Base-by-base conservation (phyloP, 2,797 vertebrate species). In the Tapera naevia region DNA sequence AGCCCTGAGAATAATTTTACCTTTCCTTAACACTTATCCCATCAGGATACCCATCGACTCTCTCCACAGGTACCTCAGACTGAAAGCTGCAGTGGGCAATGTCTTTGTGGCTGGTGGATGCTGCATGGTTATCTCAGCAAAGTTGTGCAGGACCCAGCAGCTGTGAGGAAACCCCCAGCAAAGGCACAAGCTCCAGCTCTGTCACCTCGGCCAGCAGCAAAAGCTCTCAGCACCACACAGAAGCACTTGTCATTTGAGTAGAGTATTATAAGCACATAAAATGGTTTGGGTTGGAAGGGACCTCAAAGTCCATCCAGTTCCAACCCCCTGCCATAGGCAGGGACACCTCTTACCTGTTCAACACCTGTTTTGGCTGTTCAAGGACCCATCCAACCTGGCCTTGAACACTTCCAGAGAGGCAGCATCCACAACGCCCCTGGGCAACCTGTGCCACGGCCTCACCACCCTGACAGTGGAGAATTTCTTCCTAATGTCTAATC, bases 1-100 rank as follows among this genome's bases (percentile, higher is more conserved):
- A 85, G 16, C n/a, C 33, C 4, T 1, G 13, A 39, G 57, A 48
- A 66, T 17, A 24, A 11, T 39, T 88, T 85, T 35, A 18, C 51
- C 45, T 84, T 48, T 60, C 4, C 39, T 69, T 33, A 28, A 27
- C 23, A 37, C 41, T 32, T 14, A n/a, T 12, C 23, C 48, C 35
- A 7, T 1, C 35, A 7, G 1, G 25, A 54, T 0, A 2, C 19
- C 14, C 67, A 45, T 25, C 71, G 69, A 9, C 4, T 23, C 45
- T 80, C 33, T 28, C 32, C 62, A 28, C 17, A 11, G 13, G 25
- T 56, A 62, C 61, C 43, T 46, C 46, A 33, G 22, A 8, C 21
- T 32, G 24, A 73, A 66, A 61, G 62, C 41, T 28, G 25, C 45
- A 12, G 50, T 0, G 2, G 45, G 23, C 1, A 2, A 37, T 2